phyloP scores from a whole-genome alignment of 2,888 invertebrate species.

The Ceratothoa steindachneri region DNA sequence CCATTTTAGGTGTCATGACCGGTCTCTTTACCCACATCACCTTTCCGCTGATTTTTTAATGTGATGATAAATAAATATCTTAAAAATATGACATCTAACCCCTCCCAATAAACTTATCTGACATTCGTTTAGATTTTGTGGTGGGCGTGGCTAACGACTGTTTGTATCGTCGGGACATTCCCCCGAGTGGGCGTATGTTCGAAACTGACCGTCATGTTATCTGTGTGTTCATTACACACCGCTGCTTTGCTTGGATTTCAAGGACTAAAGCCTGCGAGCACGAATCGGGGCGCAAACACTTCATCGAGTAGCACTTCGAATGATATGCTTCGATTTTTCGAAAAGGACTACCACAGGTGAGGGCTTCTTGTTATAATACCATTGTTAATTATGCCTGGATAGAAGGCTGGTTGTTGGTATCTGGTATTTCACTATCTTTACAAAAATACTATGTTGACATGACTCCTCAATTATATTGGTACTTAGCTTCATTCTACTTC shows the following conservation, averaged over 20 bases:
- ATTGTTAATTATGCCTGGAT: too few relatives aligned
- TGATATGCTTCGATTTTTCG: background rate
- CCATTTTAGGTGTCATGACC: too few relatives aligned
- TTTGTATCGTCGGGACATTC: conserved; percentile 31
- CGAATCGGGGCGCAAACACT: background rate
- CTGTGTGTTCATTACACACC: background rate
- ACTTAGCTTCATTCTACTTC: too few relatives aligned
- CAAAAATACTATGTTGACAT: too few relatives aligned
- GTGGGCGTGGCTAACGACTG: conserved; percentile 34
- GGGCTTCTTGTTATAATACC: too few relatives aligned
- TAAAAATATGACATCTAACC: too few relatives aligned
- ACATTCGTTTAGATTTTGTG: conserved; percentile 26
- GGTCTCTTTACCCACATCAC: too few relatives aligned
- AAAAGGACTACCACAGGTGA: background rate
- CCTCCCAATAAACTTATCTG: background rate
- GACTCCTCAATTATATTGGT: too few relatives aligned
- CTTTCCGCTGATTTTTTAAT: too few relatives aligned
- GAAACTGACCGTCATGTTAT: conserved; percentile 36
- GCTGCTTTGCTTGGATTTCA: background rate
- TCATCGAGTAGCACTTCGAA: background rate
- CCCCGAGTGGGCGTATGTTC: conserved; percentile 33
- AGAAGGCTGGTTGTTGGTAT: too few relatives aligned
- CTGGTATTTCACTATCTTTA: too few relatives aligned
- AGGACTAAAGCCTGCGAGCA: background rate
- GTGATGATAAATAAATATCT: too few relatives aligned